Evolutionary conservation across 2,113 vertebrate species (phyloP).

Genomic region (Eptesicus fuscus): DNA sequence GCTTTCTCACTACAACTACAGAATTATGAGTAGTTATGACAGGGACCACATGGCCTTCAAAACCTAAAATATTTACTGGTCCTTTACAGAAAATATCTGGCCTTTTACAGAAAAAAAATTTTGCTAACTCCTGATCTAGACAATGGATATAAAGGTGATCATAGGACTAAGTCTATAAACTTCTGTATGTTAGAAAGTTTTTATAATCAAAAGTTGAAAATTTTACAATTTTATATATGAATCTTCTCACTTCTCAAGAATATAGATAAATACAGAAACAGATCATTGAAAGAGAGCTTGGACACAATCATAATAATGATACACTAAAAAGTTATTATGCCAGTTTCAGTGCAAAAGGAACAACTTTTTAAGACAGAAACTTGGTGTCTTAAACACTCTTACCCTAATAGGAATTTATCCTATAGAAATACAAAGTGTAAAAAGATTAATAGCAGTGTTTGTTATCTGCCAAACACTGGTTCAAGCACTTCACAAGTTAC

Average conservation of each 20-base stretch:
- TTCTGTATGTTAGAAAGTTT: background rate
- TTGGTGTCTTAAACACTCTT: slow-evolving; percentile 1
- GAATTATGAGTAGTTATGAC: background rate
- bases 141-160: background rate
- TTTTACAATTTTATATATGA: background rate
- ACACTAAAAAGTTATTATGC: background rate
- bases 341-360: background rate
- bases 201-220: background rate
- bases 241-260: slow-evolving; percentile 9
- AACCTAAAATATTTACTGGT: background rate
- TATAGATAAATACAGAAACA: background rate
- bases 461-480: background rate
- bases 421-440: background rate
- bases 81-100: background rate
- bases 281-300: background rate
- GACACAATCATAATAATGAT: background rate
- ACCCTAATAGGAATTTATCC: background rate
- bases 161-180: background rate
- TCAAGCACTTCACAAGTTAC: background rate
- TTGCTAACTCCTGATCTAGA: background rate
- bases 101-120: background rate
- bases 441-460: background rate
- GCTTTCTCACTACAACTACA: background rate
- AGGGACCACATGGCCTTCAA: background rate
- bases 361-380: background rate